A percentile compares a stretch with the other conserved stretches of the same genome.
phyloP scores from a whole-genome alignment of 1,140 invertebrate species.

The Drusus annulatus region DNA sequence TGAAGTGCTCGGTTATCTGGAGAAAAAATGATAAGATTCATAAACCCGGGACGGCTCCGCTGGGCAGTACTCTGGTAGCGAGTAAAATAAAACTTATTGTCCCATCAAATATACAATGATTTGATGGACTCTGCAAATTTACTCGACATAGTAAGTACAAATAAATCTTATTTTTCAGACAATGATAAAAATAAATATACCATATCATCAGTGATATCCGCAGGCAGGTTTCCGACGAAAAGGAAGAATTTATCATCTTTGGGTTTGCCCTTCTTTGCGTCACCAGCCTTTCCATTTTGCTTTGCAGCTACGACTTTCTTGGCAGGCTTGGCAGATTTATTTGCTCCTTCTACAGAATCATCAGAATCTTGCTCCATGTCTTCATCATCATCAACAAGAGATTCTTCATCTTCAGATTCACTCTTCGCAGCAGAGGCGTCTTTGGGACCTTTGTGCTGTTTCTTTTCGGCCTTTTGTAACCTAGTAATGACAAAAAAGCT shows the following conservation, averaged over 20 bases:
- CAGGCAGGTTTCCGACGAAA: conserved; percentile 69
- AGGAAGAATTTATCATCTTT: conserved; percentile 62
- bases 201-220: conserved; percentile 63
- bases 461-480: conserved; percentile 15
- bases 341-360: not conserved
- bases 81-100: not conserved
- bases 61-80: no score
- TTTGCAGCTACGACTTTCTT: not conserved
- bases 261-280: conserved; percentile 13
- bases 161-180: no score
- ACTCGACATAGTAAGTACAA: no score
- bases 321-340: conserved; percentile 17
- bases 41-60: no score
- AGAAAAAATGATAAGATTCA: conserved; percentile 1
- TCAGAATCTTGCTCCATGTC: conserved; percentile 8
- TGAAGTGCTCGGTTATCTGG: conserved; percentile 66
- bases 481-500: not conserved
- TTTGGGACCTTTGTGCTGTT: conserved; percentile 10
- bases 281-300: conserved; percentile 33
- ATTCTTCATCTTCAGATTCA: conserved; percentile 16
- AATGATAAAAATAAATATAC: conserved; percentile 53
- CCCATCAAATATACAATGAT: not conserved
- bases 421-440: conserved; percentile 10
- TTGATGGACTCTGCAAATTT: no score
- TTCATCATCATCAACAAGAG: conserved; percentile 2